Percentiles rank a stretch among this genome's conserved stretches.
These are phyloP conservation scores for Aphrophora alni DNA, from an alignment of 2,888 invertebrate species.

Conservation along the genomic window DNA sequence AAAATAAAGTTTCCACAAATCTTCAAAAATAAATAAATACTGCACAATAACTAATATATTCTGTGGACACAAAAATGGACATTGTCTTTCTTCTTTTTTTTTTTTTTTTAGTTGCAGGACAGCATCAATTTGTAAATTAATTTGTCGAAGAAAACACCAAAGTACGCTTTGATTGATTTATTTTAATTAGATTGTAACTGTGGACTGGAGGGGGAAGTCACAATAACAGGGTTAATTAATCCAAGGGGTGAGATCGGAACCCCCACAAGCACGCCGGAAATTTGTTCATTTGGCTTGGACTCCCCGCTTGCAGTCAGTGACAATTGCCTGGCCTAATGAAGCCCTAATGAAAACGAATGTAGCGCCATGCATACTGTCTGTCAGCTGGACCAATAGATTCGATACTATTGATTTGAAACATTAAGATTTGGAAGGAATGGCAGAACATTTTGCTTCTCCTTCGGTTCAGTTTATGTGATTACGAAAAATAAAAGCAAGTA, in stretches of 20 bases:
- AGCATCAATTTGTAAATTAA: neutral
- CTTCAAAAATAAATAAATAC: too few species aligned
- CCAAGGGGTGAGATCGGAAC: neutral
- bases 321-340: constrained; percentile 11
- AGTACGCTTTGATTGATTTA: neutral
- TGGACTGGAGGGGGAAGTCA: neutral
- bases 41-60: too few species aligned
- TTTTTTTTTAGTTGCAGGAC: neutral
- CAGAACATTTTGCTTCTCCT: too few species aligned
- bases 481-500: too few species aligned
- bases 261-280: constrained; percentile 20
- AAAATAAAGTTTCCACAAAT: too few species aligned
- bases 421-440: too few species aligned
- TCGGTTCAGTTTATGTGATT: too few species aligned
- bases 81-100: too few species aligned
- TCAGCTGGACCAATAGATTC: neutral
- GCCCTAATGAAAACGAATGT: constrained; percentile 35
- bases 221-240: constrained; percentile 28
- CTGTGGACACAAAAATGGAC: too few species aligned
- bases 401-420: too few species aligned
- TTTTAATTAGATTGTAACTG: neutral
- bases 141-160: neutral
- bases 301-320: neutral
- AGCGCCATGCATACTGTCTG: neutral
- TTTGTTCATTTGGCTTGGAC: constrained; percentile 23